These are phyloP conservation scores for Zelleria hepariella DNA, from an alignment of 2,888 invertebrate species.

Conservation along the genomic window DNA sequence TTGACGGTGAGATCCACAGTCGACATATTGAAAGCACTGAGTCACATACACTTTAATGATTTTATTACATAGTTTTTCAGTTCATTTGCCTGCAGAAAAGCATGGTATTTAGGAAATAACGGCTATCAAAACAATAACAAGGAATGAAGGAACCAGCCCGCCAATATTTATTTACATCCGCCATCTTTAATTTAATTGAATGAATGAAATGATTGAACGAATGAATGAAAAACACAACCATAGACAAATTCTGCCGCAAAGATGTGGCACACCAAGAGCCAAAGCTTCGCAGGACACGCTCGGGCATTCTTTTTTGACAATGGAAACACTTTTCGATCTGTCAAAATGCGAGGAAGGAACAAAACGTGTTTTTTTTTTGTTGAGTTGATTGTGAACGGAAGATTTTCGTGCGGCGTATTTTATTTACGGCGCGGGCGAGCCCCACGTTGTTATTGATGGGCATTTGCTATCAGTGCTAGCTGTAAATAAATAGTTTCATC, in stretches of 20 bases:
- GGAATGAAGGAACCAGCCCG: not conserved
- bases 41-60: too few species aligned
- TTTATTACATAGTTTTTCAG: too few species aligned
- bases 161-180: not conserved
- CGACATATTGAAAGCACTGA: not conserved
- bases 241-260: not conserved
- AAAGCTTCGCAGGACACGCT: not conserved
- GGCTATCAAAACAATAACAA: not conserved
- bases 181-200: not conserved
- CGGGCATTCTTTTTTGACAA: not conserved
- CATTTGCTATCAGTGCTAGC: conserved; percentile 12
- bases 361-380: not conserved
- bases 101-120: not conserved
- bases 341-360: not conserved
- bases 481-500: conserved; percentile 47
- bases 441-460: conserved; percentile 40
- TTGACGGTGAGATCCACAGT: not conserved
- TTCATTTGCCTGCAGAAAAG: too few species aligned
- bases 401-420: conserved; percentile 30
- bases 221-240: not conserved
- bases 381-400: not conserved
- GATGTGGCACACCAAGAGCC: not conserved
- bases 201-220: not conserved
- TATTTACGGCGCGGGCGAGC: conserved; percentile 38
- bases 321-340: not conserved